Evolutionary conservation across 2,113 vertebrate genomes (phyloP), one percentile per base, ranked within the genome.

Genomic region (Anolis carolinensis): DNA sequence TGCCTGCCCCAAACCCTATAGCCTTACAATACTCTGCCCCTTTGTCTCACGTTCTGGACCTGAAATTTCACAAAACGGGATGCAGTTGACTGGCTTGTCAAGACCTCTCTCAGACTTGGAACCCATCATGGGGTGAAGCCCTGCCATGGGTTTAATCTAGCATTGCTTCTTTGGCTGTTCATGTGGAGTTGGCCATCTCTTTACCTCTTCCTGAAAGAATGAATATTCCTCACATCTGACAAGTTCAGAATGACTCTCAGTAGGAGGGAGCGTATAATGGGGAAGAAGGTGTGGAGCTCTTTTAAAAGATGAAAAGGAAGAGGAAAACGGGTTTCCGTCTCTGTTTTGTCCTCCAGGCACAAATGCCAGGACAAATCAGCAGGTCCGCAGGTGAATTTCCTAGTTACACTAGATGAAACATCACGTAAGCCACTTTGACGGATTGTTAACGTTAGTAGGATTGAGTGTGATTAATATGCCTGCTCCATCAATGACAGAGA

Each of bases 401-500:
- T 96, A 95, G 96, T 98, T 97, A 95, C 88, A 52, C 87, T 95
- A 96, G 97, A 98, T 97, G 97, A 97, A 97, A 96, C 95, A 93
- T 96, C 96, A 89, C 85, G 85, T 93, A 90, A 94, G 95, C 95
- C 87, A 92, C 91, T 90, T 96, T 98, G 98, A 98, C 95, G 79
- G 97, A 98, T 98, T 97, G 97, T 98, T 97, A 97, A 95, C 84
- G 97, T 98, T 98, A 97, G 96, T 95, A 95, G 93, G 96, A 93
- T 94, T 98, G 98, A 98, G 96, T 97, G 96, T 98, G 98, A 99
- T 98, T 98, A 98, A 98, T 98, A 97, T 88, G 95, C 94, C 94
- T 95, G 94, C 93, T 96, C 92, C 96, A 96, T 95, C 95, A 94
- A 95, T 96, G 96, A 96, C 96, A 96, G 95, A 92, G 94, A 95